Base-by-base conservation (phyloP, 2,797 vertebrate species). In the Enteromius unitaeniatus region DNA sequence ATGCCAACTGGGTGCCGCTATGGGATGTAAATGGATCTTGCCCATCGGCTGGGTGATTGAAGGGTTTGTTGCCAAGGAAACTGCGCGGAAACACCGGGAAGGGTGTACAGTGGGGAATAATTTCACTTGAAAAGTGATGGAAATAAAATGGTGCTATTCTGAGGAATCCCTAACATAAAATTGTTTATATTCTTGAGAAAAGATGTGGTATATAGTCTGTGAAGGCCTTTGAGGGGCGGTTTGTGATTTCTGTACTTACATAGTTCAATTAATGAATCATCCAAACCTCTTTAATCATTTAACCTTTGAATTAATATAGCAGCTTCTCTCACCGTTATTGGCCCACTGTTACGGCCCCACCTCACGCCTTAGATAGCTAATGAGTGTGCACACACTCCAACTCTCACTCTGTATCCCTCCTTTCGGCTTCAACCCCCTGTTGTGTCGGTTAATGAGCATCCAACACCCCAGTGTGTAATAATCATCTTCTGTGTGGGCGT, bases 31-130 rank as follows among this genome's bases (percentile, higher is more conserved):
- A 45, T 80, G 65, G 55, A 80, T 68, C 55, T 77, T 1, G 3
- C 75, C 75, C 76, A 73, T 79, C 28, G 21, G 45, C 84, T 79
- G 40, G 58, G 67, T 84, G 82, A 86, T 86, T 84, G 79, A 87
- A 60, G 77, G 82, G 65, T 84, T 40, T 23, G 86, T 87, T 87
- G 70, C 79, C 67, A 86, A n/a, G 79, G 86, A 17, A 68, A 86
- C 84, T 28, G 37, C 4, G 0, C 31, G 42, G 62, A 62, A 80
- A 62, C 67, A 37, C 34, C 37, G 34, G 13, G 47, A 74, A 47
- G 58, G 17, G 77, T 51, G 80, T 62, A 80, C 42, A 67, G 37
- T 11, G 34, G 53, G 74, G 64, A 68, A 49, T 84, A 85, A 85
- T 84, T 87, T 83, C 62, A 76, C 77, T 82, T 86, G 68, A 84